Base-by-base conservation (phyloP, 2,888 invertebrate genomes). In the Nomada hirtipes region DNA sequence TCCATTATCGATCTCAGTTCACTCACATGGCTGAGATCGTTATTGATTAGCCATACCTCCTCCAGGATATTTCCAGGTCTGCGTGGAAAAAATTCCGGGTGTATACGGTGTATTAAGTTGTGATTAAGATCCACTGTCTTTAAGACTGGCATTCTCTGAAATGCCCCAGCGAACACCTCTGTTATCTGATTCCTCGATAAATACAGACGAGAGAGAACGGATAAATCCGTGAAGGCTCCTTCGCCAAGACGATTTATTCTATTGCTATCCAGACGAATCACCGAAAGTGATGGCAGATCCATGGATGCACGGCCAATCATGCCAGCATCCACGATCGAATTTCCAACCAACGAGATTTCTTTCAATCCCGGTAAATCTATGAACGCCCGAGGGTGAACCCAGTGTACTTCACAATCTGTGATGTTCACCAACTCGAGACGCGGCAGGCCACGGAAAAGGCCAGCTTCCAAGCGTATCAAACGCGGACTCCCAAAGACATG, bases 21-120 rank as follows among this genome's bases (percentile, higher is more conserved):
- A 18, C 96, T 96, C 70, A 97, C 96, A 88, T 97, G 96, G 88
- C 95, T 96, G 26, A 98, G 96, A 91, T 97, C 96, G 91, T 98
- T 98, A 84, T 97, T 95, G 71, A 97, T 96, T 50, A 98, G 94
- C 93, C 96, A 96, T 9, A 98, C 93, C 91, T 97, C 97, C 92
- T 98, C 97, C 44, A 98, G 95, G 2, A 96, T 96, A 89, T 96
- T 96, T 4, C 96, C 96, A 0, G 96, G 96, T 80, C 96, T 95
- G 90, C 96, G 97, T 20, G 97, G 93, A 93, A 98, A 97, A 75
- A 97, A 97, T 92, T 97, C 97, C 0, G 97, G 97, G 88, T 98
- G 97, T 69, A 98, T 96, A 89, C 96, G 95, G 70, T 96, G 95
- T 63, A 98, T 95, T 72, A 95, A 95, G 92, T 98, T 98, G 87